Conservation (phyloP, 2,888 invertebrate species). For the Sisyra nigra region DNA sequence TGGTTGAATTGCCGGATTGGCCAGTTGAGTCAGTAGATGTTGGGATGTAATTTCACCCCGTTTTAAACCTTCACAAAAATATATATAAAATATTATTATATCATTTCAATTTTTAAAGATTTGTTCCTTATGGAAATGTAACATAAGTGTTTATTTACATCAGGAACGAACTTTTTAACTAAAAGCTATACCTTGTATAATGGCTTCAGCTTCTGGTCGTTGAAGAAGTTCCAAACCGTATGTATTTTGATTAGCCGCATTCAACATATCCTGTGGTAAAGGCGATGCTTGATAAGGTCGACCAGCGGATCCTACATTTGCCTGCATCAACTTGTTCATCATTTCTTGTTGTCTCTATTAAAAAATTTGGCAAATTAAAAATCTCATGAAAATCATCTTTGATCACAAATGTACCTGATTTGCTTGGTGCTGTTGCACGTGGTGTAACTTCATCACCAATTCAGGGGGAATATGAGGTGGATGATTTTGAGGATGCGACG, state of each 20-base stretch:
- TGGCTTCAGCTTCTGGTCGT: constrained; percentile 60
- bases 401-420: no score
- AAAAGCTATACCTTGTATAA: constrained; percentile 66
- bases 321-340: constrained; percentile 24
- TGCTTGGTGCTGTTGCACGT: constrained; percentile 28
- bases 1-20: constrained; percentile 55
- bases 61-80: constrained; percentile 40
- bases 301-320: constrained; percentile 14
- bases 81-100: neutral
- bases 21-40: constrained; percentile 59
- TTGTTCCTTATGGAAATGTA: neutral
- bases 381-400: no score
- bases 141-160: neutral
- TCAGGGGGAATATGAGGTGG: constrained; percentile 21
- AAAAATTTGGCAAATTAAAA: no score
- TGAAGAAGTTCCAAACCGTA: constrained; percentile 45
- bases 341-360: constrained; percentile 25
- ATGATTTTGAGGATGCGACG: constrained; percentile 7
- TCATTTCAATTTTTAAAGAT: neutral
- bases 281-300: constrained; percentile 21
- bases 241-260: constrained; percentile 27
- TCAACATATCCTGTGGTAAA: constrained; percentile 26
- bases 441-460: constrained; percentile 32
- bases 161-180: no score
- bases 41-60: constrained; percentile 62